Base-by-base conservation (phyloP, 2,797 vertebrate species). In the Microhierax caerulescens region DNA sequence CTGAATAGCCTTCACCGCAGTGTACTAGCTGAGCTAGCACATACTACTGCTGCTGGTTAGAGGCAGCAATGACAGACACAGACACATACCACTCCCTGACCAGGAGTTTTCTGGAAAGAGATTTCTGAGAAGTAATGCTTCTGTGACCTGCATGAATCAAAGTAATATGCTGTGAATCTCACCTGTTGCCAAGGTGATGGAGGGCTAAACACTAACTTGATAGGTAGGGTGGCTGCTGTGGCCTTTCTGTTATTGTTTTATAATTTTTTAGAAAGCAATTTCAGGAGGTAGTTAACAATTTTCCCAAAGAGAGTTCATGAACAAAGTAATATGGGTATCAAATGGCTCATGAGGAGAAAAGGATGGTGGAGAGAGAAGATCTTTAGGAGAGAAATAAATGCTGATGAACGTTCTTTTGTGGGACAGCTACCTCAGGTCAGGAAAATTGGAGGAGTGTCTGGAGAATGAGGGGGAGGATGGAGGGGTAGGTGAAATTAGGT, bases 401-500 rank as follows among this genome's bases (percentile, higher is more conserved):
- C 14, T n/a, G 24, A 2, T 56, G 20, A 64, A 3, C 7, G 20
- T 10, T 9, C 13, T 12, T 64, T 5, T 37, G 11, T 24, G 19
- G 32, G 6, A 69, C 7, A 73, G 9, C 12, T 47, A 17, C 5
- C 16, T 85, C 36, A 22, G 12, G 5, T 54, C 11, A 61, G 47
- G 30, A 74, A 74, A 85, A 43, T 10, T 36, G 22, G 7, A 72
- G 8, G 3, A 6, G 1, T 27, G 10, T 73, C 48, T 78, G 45
- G 5, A 69, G 41, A 73, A 6, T 14, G 16, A 34, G 5, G 16
- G 9, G 7, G 9, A 32, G 63, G 6, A 19, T 50, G 25, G 14
- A 67, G 9, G 37, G 14, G 6, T 36, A 16, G 0, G 0, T 51
- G 24, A 48, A 75, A 41, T 51, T 51, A 57, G 1, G 10, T 59